Conservation (phyloP, 2,888 invertebrate species). For the Abrostola tripartita region DNA sequence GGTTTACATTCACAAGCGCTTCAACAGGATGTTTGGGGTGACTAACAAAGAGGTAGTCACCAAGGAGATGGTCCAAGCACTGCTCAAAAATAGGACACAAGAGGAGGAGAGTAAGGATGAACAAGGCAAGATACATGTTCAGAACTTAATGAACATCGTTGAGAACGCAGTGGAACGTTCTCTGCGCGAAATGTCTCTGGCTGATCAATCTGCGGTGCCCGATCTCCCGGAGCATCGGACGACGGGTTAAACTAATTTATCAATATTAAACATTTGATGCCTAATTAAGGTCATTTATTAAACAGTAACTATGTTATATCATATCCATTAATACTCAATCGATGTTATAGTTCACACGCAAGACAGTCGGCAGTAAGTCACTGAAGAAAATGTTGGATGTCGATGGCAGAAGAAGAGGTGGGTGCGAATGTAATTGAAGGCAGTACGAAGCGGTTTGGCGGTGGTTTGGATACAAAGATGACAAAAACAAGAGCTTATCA, state of each 20-base stretch:
- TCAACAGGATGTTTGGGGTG: slow-evolving; percentile 39
- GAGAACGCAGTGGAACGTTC: slow-evolving; percentile 44
- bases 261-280: neutral
- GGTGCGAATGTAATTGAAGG: neutral
- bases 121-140: slow-evolving; percentile 46
- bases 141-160: slow-evolving; percentile 43
- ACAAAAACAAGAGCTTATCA: neutral
- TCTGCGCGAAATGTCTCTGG: slow-evolving; percentile 30
- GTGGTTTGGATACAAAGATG: neutral
- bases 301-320: neutral
- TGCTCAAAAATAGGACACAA: slow-evolving; percentile 36
- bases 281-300: neutral
- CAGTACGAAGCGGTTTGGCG: neutral
- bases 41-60: slow-evolving; percentile 39
- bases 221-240: neutral
- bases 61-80: slow-evolving; percentile 46
- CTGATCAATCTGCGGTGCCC: neutral
- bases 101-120: slow-evolving; percentile 42
- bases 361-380: neutral
- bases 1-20: slow-evolving; percentile 31
- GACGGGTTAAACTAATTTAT: neutral
- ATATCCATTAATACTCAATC: neutral
- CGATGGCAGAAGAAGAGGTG: neutral
- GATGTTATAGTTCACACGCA: neutral
- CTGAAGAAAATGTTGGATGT: neutral